Evolutionary conservation across 2,888 invertebrate genomes (phyloP).

Genomic region (Habroteleia sp.): DNA sequence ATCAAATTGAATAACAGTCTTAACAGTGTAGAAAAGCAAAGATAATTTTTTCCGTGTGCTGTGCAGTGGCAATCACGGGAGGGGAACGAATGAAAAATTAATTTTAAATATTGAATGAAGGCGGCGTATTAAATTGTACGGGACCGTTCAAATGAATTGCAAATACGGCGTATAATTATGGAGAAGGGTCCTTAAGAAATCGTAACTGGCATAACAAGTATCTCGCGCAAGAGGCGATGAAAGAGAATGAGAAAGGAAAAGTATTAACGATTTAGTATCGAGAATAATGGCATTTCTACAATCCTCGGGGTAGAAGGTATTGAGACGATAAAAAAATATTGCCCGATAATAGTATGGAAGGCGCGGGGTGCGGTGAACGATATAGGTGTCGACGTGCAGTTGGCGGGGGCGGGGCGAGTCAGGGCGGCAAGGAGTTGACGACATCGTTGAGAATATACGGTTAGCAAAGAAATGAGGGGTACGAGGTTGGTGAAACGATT

Average conservation of each 20-base stretch:
- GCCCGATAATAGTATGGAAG: constrained; percentile 62
- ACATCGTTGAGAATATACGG: constrained; percentile 51
- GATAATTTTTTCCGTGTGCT: too few species aligned
- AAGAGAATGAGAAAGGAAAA: constrained; percentile 45
- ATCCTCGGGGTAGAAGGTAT: constrained; percentile 46
- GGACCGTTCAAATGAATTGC: constrained; percentile 35
- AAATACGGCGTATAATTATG: constrained; percentile 54
- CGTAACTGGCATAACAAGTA: constrained; percentile 51
- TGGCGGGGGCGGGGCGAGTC: constrained; percentile 1
- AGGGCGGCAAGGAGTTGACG: constrained; percentile 42
- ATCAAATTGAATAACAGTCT: too few species aligned
- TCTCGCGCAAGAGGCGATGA: constrained; percentile 50
- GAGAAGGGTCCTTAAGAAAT: constrained; percentile 31
- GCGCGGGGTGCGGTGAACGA: constrained; percentile 13
- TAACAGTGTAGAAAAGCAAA: too few species aligned
- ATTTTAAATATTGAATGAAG: constrained; percentile 39
- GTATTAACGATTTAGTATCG: constrained; percentile 61
- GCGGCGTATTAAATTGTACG: constrained; percentile 28
- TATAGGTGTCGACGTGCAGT: constrained; percentile 49
- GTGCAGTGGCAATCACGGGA: too few species aligned
- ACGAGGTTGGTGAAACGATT: constrained; percentile 65
- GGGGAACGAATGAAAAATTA: constrained; percentile 33
- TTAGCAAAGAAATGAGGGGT: constrained; percentile 52
- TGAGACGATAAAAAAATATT: constrained; percentile 64
- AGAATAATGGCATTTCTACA: constrained; percentile 61